phyloP scores from a whole-genome alignment of 1,140 invertebrate genomes.

The Drosophila setifemur region DNA sequence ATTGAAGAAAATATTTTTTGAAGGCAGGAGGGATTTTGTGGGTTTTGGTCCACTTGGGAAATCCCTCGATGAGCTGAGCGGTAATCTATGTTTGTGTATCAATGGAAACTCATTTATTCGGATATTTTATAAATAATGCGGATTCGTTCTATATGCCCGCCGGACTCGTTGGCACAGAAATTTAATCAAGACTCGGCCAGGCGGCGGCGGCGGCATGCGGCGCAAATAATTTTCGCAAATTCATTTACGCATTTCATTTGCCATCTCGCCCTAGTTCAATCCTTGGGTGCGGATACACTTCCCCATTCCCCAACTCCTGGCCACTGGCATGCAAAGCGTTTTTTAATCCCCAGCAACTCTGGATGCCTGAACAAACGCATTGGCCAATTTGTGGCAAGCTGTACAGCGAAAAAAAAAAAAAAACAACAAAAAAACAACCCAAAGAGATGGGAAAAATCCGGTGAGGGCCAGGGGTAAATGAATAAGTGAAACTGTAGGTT shows the following conservation, averaged over 20 bases:
- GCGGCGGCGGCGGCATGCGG: slow-evolving; percentile 9
- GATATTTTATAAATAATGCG: slow-evolving; percentile 58
- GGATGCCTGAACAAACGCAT: slow-evolving; percentile 40
- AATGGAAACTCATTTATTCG: slow-evolving; percentile 64
- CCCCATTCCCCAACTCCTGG: background rate
- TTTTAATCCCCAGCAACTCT: slow-evolving; percentile 60
- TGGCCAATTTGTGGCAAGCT: slow-evolving; percentile 48
- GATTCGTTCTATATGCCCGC: slow-evolving; percentile 62
- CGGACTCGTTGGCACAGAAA: slow-evolving; percentile 49
- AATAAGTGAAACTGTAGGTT: slow-evolving; percentile 43
- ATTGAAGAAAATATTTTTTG: slow-evolving; percentile 26
- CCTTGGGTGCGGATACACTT: background rate
- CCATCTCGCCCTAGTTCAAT: slow-evolving; percentile 7
- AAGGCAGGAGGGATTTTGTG: no score
- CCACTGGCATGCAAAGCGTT: slow-evolving; percentile 70
- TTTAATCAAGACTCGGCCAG: slow-evolving; percentile 62
- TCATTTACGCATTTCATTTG: slow-evolving; percentile 70
- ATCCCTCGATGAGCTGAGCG: slow-evolving; percentile 33
- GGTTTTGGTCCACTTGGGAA: slow-evolving; percentile 54
- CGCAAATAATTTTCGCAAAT: slow-evolving; percentile 74
- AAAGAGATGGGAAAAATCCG: slow-evolving; percentile 19
- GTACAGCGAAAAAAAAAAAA: background rate
- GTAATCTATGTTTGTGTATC: slow-evolving; percentile 66
- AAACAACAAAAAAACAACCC: no score
- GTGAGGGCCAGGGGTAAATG: slow-evolving; percentile 18